These are phyloP conservation scores for Cactoblastis cactorum DNA, from an alignment of 2,888 invertebrate genomes.

Conservation along the genomic window DNA sequence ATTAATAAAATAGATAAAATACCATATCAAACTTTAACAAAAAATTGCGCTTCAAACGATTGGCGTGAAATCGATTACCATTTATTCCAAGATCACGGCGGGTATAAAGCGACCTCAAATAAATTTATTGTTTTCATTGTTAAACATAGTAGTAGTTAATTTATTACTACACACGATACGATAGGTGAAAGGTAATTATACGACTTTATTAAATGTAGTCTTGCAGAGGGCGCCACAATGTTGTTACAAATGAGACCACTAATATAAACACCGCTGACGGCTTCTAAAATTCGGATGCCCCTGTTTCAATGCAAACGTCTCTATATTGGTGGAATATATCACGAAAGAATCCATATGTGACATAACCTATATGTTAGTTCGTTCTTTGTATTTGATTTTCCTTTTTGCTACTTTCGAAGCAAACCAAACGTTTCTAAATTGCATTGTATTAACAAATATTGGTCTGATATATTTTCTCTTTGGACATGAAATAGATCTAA, in stretches of 20 bases:
- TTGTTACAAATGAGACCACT: background rate
- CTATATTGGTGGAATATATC: no score
- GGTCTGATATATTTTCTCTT: no score
- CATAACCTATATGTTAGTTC: no score
- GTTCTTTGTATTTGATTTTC: no score
- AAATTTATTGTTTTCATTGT: slow-evolving; percentile 5
- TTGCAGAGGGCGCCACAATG: background rate
- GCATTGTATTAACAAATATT: no score
- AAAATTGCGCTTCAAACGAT: background rate
- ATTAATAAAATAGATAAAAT: background rate
- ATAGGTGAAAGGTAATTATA: slow-evolving; percentile 4
- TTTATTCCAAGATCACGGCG: background rate
- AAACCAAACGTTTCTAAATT: no score
- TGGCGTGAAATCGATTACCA: slow-evolving; percentile 2
- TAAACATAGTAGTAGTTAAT: background rate
- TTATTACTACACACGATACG: background rate
- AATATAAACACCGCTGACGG: no score
- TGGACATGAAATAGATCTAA: no score
- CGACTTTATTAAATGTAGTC: background rate
- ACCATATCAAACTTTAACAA: background rate
- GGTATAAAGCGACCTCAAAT: slow-evolving; percentile 1
- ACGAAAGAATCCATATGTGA: no score
- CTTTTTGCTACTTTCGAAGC: no score
- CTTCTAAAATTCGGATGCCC: no score
- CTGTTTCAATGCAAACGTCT: no score